Evolutionary conservation across 2,113 vertebrate species (phyloP).

Genomic region (Laticauda laticaudata): DNA sequence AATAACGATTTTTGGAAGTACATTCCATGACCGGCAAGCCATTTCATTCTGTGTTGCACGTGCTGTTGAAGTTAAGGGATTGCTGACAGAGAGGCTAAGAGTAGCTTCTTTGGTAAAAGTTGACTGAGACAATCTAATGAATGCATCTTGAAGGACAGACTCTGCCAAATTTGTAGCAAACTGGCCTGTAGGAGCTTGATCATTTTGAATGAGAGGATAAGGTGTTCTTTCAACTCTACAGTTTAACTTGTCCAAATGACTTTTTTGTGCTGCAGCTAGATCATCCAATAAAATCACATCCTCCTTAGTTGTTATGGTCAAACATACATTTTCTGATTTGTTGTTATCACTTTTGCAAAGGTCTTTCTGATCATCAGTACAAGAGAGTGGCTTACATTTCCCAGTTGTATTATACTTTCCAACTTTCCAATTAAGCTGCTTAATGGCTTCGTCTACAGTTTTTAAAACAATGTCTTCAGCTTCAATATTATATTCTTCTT

Average conservation of each 20-base stretch:
- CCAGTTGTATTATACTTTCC: constrained; percentile 14
- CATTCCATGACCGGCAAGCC: constrained; percentile 77
- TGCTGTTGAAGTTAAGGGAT: constrained; percentile 47
- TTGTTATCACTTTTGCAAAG: constrained; percentile 14
- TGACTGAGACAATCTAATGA: constrained; percentile 86
- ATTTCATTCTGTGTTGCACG: constrained; percentile 55
- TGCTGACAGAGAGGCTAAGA: constrained; percentile 70
- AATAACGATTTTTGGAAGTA: constrained; percentile 94
- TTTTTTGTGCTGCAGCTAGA: background rate
- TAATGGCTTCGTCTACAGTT: constrained; percentile 32
- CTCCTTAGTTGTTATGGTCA: constrained; percentile 52
- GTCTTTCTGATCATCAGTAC: constrained; percentile 12
- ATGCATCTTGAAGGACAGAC: constrained; percentile 93
- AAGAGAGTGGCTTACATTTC: constrained; percentile 22
- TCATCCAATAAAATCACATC: constrained; percentile 8
- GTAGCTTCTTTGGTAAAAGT: constrained; percentile 76
- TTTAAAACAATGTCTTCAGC: constrained; percentile 54
- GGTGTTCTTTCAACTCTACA: background rate
- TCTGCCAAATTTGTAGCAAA: constrained; percentile 92
- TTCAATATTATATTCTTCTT: constrained; percentile 62
- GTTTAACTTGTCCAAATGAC: constrained; percentile 30
- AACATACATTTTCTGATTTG: constrained; percentile 42
- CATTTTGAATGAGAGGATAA: constrained; percentile 32
- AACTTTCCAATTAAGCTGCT: constrained; percentile 40
- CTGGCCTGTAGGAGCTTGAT: constrained; percentile 76